Conservation (phyloP, 2,113 vertebrate species). For the Siniperca chuatsi region DNA sequence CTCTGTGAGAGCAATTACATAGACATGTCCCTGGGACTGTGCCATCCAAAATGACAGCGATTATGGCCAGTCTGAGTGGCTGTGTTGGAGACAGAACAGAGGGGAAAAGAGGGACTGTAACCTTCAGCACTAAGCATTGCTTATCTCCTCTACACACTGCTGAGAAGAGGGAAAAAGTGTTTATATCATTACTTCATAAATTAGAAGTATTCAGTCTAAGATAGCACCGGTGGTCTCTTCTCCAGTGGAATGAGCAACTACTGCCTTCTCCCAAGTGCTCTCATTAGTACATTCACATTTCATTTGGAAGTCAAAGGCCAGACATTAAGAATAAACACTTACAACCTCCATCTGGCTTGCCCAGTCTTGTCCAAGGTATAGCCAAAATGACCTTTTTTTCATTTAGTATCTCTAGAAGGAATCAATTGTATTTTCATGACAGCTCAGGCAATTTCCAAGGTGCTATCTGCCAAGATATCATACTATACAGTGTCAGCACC, state of each 20-base stretch:
- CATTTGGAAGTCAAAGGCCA: conserved; percentile 38
- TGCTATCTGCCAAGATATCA: conserved; percentile 63
- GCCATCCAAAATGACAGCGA: conserved; percentile 45
- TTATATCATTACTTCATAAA: conserved; percentile 62
- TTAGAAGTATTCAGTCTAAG: conserved; percentile 36
- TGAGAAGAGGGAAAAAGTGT: conserved; percentile 45
- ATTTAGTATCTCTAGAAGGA: conserved; percentile 34
- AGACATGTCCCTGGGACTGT: conserved; percentile 33
- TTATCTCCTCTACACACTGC: conserved; percentile 47
- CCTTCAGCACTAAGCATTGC: conserved; percentile 41
- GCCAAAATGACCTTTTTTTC: conserved; percentile 4
- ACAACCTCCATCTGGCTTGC: neutral
- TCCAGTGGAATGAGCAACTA: conserved; percentile 17
- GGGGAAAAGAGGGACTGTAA: conserved; percentile 30
- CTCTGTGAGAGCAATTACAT: conserved; percentile 51
- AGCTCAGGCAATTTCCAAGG: conserved; percentile 69
- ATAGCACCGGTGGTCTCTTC: conserved; percentile 15
- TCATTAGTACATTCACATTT: conserved; percentile 29
- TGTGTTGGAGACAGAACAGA: conserved; percentile 46
- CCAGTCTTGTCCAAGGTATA: conserved; percentile 25
- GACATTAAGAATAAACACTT: conserved; percentile 23
- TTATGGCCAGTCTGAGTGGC: conserved; percentile 41
- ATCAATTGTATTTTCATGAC: conserved; percentile 64
- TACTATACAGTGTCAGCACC: conserved; percentile 69
- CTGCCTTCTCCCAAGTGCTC: neutral